Conservation (phyloP, 2,797 vertebrate genomes). For the Eptatretus atami region DNA sequence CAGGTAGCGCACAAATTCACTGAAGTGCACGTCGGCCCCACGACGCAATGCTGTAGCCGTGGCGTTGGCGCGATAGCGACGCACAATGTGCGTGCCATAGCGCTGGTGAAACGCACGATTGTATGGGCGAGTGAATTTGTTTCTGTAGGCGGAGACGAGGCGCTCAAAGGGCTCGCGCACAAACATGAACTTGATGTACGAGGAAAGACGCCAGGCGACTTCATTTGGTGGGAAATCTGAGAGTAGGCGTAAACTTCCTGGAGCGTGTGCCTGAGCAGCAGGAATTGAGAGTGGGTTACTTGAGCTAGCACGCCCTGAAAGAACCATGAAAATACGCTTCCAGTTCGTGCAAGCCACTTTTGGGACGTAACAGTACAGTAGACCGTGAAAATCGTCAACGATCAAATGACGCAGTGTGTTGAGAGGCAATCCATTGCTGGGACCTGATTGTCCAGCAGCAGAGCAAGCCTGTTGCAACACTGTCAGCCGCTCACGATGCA, state of each 20-base stretch:
- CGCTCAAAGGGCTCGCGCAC: constrained; percentile 76
- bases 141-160: constrained; percentile 61
- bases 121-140: constrained; percentile 59
- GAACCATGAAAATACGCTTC: constrained; percentile 70
- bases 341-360: constrained; percentile 94
- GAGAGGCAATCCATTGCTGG: rapidly evolving
- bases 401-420: constrained; percentile 66
- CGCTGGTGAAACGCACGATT: constrained; percentile 66
- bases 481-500: no score
- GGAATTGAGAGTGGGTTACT: constrained; percentile 42
- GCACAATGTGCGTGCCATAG: constrained; percentile 55
- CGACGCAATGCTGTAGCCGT: constrained; percentile 22
- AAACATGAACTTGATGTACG: constrained; percentile 69
- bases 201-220: constrained; percentile 53
- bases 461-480: no score
- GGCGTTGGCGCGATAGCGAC: constrained; percentile 28
- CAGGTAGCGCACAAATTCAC: constrained; percentile 61
- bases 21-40: constrained; percentile 41
- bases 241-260: constrained; percentile 39
- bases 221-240: constrained; percentile 36
- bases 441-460: no score
- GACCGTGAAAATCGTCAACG: constrained; percentile 47
- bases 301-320: constrained; percentile 30
- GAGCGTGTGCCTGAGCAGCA: constrained; percentile 42
- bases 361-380: constrained; percentile 93